Percentiles rank a stretch among this genome's conserved stretches.
These are phyloP conservation scores for Sakesphorus luctuosus DNA, from an alignment of 2,113 vertebrate genomes.

Conservation along the genomic window DNA sequence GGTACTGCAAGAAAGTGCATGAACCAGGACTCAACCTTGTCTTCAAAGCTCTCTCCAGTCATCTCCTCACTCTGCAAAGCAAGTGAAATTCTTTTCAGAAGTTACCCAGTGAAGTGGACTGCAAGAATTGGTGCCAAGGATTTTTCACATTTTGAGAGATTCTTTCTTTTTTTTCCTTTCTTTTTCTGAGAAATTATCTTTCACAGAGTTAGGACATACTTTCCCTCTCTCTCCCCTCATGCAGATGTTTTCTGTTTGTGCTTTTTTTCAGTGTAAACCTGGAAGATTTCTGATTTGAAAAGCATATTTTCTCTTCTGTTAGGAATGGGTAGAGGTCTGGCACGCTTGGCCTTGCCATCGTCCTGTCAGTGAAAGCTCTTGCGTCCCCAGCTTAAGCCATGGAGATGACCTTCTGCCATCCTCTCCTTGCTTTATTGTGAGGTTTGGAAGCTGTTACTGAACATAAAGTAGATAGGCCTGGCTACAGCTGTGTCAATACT, in stretches of 20 bases:
- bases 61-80: slow-evolving; percentile 4
- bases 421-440: neutral
- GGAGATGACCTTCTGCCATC: neutral
- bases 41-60: slow-evolving; percentile 17
- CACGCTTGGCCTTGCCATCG: slow-evolving; percentile 10
- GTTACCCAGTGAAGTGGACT: neutral
- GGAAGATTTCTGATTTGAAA: slow-evolving; percentile 48
- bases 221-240: neutral
- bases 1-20: neutral
- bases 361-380: neutral
- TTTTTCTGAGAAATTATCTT: neutral
- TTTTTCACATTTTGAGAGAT: neutral
- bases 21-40: neutral
- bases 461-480: neutral
- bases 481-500: neutral
- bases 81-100: slow-evolving; percentile 30
- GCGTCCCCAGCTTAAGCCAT: rapidly evolving
- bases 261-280: slow-evolving; percentile 29
- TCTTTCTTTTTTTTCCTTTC: neutral
- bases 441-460: neutral
- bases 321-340: neutral
- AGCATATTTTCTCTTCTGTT: slow-evolving; percentile 23
- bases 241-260: slow-evolving; percentile 35
- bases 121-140: slow-evolving; percentile 8
- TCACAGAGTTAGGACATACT: neutral